Percentiles rank a stretch among this genome's conserved stretches.
phyloP scores from a whole-genome alignment of 2,113 vertebrate species.

The Bujurquina vittata region DNA sequence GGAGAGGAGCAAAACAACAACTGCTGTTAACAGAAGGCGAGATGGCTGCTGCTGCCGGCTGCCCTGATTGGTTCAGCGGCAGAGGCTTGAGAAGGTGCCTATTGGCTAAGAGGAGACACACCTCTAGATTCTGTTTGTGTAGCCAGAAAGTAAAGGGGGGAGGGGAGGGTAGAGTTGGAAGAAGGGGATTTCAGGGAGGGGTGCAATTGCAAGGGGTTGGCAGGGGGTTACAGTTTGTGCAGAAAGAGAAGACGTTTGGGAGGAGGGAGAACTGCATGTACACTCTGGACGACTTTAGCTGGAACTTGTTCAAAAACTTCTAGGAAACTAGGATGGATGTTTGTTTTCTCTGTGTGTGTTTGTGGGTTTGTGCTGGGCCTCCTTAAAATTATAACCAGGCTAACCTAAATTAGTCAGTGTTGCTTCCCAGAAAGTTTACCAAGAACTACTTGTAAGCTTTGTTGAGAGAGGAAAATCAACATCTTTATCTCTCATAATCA shows the following conservation, averaged over 20 bases:
- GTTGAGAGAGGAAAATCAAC: slow-evolving; percentile 25
- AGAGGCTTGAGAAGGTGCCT: slow-evolving; percentile 20
- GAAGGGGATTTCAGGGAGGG: slow-evolving; percentile 39
- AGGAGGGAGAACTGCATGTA: slow-evolving; percentile 28
- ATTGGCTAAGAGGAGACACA: slow-evolving; percentile 85
- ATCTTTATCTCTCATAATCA: slow-evolving; percentile 47
- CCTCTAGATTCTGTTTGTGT: slow-evolving; percentile 86
- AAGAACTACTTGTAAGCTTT: slow-evolving; percentile 17
- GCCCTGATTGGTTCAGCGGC: slow-evolving; percentile 58
- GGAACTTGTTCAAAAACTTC: slow-evolving; percentile 76
- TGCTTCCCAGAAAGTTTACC: slow-evolving; percentile 26
- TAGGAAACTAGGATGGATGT: slow-evolving; percentile 79
- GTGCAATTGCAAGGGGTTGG: slow-evolving; percentile 28
- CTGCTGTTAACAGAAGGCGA: slow-evolving; percentile 71
- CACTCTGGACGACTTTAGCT: slow-evolving; percentile 48
- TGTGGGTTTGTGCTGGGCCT: slow-evolving; percentile 16
- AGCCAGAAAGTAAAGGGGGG: slow-evolving; percentile 41
- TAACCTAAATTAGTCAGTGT: slow-evolving; percentile 42
- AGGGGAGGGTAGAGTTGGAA: slow-evolving; percentile 11
- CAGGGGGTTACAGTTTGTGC: slow-evolving; percentile 14
- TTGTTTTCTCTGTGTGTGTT: slow-evolving; percentile 52
- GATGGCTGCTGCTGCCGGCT: slow-evolving; percentile 37
- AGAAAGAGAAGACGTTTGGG: slow-evolving; percentile 37
- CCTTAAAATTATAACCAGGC: slow-evolving; percentile 53
- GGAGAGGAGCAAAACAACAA: slow-evolving; percentile 78